phyloP scores from a whole-genome alignment of 2,888 invertebrate genomes.

The Drosophila formosana region DNA sequence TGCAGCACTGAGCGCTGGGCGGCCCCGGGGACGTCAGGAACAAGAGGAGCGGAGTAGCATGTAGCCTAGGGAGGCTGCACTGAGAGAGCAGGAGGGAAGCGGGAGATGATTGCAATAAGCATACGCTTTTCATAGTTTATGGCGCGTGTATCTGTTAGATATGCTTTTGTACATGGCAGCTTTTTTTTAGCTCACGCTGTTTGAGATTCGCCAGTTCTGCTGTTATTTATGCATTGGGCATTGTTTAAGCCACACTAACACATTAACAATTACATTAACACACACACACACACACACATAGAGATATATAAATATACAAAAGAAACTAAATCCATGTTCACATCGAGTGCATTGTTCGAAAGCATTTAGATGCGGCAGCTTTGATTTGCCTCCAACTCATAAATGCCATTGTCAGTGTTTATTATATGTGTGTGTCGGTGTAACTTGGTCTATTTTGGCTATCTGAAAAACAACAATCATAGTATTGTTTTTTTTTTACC shows the following conservation, averaged over 20 bases:
- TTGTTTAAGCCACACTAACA: conserved; percentile 68
- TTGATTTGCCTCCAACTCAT: conserved; percentile 63
- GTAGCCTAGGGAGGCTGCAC: not conserved
- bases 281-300: conserved; percentile 18
- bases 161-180: conserved; percentile 54
- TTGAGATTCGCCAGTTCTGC: conserved; percentile 57
- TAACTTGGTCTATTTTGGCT: conserved; percentile 38
- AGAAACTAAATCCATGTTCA: not conserved
- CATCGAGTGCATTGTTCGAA: conserved; percentile 49
- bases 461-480: conserved; percentile 27
- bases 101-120: conserved; percentile 45
- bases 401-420: conserved; percentile 36
- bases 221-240: conserved; percentile 77
- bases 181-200: conserved; percentile 31
- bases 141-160: conserved; percentile 80
- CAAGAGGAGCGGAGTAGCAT: not conserved
- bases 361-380: conserved; percentile 53
- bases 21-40: not conserved
- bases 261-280: conserved; percentile 26
- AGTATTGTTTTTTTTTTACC: conserved; percentile 1
- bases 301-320: not conserved
- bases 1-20: conserved; percentile 42
- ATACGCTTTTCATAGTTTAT: conserved; percentile 78
- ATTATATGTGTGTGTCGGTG: conserved; percentile 10
- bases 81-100: not conserved